Conservation (phyloP, 2,113 vertebrate genomes). For the Mellivora capensis region DNA sequence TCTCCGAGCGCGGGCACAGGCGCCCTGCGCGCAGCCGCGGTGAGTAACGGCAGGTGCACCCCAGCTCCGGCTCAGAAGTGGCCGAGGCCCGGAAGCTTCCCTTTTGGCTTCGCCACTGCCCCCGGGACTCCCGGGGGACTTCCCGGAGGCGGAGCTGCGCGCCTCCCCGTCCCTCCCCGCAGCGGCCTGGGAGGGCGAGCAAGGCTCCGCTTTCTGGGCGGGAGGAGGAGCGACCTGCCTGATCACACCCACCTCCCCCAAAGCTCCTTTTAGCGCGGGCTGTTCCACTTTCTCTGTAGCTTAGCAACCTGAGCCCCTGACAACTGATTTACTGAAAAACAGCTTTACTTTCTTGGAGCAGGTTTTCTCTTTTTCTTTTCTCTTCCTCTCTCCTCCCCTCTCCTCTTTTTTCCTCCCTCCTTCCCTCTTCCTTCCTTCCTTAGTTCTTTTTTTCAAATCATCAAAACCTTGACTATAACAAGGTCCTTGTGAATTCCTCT, state of each 20-base stretch:
- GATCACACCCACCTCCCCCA: slow-evolving; percentile 5
- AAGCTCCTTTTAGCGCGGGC: slow-evolving; percentile 40
- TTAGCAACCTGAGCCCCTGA: slow-evolving; percentile 51
- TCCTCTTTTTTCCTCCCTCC: background rate
- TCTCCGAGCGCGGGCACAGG: fast-evolving
- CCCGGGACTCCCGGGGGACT: background rate
- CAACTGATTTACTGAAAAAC: slow-evolving; percentile 48
- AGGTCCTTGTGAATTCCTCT: background rate
- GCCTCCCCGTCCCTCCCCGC: fast-evolving
- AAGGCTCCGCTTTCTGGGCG: background rate
- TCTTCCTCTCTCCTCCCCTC: background rate
- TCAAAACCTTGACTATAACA: background rate
- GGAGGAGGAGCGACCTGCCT: slow-evolving; percentile 26
- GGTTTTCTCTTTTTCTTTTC: slow-evolving; percentile 3
- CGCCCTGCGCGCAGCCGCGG: fast-evolving
- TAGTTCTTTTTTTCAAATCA: background rate
- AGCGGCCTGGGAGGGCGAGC: background rate
- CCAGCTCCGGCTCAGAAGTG: background rate
- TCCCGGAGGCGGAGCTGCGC: background rate
- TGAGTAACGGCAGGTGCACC: background rate
- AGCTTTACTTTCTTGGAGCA: slow-evolving; percentile 7
- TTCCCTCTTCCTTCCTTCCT: no score
- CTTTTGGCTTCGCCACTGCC: no score
- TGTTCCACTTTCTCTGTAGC: slow-evolving; percentile 52
- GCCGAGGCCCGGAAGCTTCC: background rate